Evolutionary conservation across 2,888 invertebrate genomes (phyloP).

Genomic region (Aspidiotus destructor): DNA sequence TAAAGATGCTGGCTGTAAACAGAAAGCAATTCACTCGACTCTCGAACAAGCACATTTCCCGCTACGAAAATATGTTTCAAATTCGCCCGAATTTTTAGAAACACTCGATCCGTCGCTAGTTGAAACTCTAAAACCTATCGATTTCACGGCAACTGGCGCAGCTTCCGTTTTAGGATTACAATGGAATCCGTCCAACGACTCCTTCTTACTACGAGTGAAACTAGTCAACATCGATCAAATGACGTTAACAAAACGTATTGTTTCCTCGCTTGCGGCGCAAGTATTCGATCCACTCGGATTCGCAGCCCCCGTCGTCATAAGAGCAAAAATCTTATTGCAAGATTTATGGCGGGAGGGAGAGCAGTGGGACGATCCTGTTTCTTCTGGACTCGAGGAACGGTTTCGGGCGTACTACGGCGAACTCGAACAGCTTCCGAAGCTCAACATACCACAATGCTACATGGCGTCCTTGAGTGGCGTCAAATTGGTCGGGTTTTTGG

Average conservation of each 20-base stretch:
- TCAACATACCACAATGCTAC: not conserved
- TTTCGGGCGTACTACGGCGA: conserved; percentile 12
- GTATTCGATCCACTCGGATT: conserved; percentile 31
- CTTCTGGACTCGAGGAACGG: not conserved
- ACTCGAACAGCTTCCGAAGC: not conserved
- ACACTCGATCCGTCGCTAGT: conserved; percentile 7
- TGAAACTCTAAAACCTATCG: conserved; percentile 11
- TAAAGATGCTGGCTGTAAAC: conserved; percentile 31
- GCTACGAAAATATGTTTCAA: conserved; percentile 37
- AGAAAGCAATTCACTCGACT: not conserved
- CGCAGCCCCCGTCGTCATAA: conserved; percentile 11
- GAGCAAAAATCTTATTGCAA: conserved; percentile 30
- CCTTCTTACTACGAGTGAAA: not conserved
- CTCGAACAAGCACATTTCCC: conserved; percentile 33
- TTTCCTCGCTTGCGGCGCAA: conserved; percentile 9
- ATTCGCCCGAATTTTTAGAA: conserved; percentile 21
- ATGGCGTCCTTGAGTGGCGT: not conserved
- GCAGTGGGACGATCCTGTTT: conserved; percentile 24
- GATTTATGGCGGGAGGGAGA: conserved; percentile 20
- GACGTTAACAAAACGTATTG: conserved; percentile 19
- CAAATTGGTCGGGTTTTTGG: conserved; percentile 20
- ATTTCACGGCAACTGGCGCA: conserved; percentile 14
- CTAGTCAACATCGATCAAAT: not conserved
- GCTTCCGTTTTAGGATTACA: conserved; percentile 25
- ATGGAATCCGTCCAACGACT: conserved; percentile 21